A percentile compares a stretch with the other conserved stretches of the same genome.
Evolutionary conservation across 2,888 invertebrate species (phyloP).

Genomic region (Hofmannophila pseudospretella): DNA sequence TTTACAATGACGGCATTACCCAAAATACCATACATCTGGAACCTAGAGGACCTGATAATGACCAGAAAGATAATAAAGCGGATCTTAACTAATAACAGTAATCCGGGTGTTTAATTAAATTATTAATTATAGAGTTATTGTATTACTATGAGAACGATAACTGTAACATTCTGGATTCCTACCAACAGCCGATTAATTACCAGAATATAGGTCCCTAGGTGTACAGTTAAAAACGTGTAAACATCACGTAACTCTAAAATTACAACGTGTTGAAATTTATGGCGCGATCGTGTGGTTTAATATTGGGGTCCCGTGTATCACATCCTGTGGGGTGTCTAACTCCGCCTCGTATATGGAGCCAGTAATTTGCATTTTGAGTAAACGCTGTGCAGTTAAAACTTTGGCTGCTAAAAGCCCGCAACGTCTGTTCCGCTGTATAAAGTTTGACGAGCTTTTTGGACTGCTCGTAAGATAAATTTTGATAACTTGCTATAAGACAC

Average conservation of each 20-base stretch:
- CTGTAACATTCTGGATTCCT: too few relatives aligned
- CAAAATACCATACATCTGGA: too few relatives aligned
- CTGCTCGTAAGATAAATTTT: conserved; percentile 26
- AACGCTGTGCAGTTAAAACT: conserved; percentile 68
- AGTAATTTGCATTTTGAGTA: conserved; percentile 73
- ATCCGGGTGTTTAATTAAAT: too few relatives aligned
- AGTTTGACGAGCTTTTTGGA: conserved; percentile 47
- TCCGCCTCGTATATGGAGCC: conserved; percentile 51
- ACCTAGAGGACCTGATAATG: too few relatives aligned
- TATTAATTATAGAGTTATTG: too few relatives aligned
- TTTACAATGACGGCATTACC: too few relatives aligned
- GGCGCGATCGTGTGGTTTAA: conserved; percentile 66
- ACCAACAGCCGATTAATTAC: conserved; percentile 5
- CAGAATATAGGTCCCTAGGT: conserved; percentile 13
- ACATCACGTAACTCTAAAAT: conserved; percentile 51
- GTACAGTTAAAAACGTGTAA: conserved; percentile 50
- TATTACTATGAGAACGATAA: too few relatives aligned
- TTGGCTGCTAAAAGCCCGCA: conserved; percentile 50
- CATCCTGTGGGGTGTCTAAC: conserved; percentile 54
- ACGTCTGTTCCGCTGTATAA: conserved; percentile 46
- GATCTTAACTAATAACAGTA: too few relatives aligned
- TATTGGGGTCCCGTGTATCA: conserved; percentile 67
- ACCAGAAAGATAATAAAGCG: too few relatives aligned
- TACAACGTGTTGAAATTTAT: conserved; percentile 64
- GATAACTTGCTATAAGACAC: not conserved